Conservation (phyloP, 2,797 vertebrate species). For the Lepus oiostolus region DNA sequence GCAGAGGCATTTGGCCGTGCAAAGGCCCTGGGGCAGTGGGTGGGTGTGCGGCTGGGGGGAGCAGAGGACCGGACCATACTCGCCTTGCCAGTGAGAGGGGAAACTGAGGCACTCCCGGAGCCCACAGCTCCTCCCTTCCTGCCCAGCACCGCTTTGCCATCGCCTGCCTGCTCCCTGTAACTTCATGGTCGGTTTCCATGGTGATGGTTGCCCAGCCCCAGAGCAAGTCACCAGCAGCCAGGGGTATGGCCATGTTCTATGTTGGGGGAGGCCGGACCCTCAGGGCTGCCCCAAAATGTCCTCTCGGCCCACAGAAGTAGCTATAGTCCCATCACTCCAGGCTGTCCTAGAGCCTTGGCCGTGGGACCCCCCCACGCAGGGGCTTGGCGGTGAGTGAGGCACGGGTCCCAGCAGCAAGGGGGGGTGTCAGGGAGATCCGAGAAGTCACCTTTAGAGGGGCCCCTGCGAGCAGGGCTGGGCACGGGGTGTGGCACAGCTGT, state of each 20-base stretch:
- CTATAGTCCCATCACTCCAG: fast-evolving
- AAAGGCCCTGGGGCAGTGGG: not conserved
- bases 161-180: not conserved
- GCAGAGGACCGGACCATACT: not conserved
- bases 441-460: not conserved
- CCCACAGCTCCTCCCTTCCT: not conserved
- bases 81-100: not conserved
- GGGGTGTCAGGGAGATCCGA: not conserved
- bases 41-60: not conserved
- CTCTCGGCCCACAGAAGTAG: not conserved
- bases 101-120: not conserved
- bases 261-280: not conserved
- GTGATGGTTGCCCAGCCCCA: not conserved
- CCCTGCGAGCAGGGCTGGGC: no score
- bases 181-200: slow-evolving; percentile 56
- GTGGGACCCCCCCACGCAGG: not conserved
- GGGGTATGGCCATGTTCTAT: not conserved
- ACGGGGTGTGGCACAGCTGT: no score
- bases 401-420: not conserved
- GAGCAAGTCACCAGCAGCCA: not conserved
- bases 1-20: not conserved
- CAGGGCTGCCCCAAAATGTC: not conserved
- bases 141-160: not conserved
- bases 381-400: not conserved
- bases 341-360: not conserved